These are phyloP conservation scores for Brachypteracias leptosomus DNA, from an alignment of 2,113 vertebrate genomes.

Conservation along the genomic window DNA sequence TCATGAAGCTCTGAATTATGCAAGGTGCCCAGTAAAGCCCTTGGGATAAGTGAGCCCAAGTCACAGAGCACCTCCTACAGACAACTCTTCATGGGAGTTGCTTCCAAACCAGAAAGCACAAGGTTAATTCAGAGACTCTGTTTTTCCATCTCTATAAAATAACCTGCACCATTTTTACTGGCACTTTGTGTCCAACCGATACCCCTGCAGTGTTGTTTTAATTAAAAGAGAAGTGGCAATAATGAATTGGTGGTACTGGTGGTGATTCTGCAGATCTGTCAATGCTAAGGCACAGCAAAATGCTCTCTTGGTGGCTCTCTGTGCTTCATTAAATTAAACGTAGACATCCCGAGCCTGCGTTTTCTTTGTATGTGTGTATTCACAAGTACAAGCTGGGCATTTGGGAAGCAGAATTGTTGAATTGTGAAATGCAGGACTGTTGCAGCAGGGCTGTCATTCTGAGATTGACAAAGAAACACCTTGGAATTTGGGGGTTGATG, in stretches of 20 bases:
- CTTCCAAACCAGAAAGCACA: neutral
- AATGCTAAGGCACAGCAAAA: neutral
- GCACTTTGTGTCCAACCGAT: neutral
- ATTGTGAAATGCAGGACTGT: neutral
- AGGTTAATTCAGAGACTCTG: constrained; percentile 12
- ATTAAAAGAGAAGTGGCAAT: constrained; percentile 48
- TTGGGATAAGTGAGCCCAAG: neutral
- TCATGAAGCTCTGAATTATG: neutral
- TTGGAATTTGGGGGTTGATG: neutral
- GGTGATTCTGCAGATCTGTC: constrained; percentile 6
- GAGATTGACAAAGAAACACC: neutral
- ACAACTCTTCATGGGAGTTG: neutral
- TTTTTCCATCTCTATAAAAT: neutral
- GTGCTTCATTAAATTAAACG: neutral
- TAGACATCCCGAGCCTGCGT: neutral
- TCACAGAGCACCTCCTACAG: neutral
- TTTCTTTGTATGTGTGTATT: neutral
- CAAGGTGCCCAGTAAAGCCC: neutral
- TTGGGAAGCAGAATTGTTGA: neutral
- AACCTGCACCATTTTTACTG: neutral
- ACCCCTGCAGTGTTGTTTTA: constrained; percentile 4
- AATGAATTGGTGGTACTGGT: constrained; percentile 11
- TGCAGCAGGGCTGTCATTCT: neutral
- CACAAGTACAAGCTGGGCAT: neutral
- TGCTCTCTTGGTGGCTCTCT: neutral